phyloP scores from a whole-genome alignment of 2,888 invertebrate genomes.

The Drosophila mettleri region DNA sequence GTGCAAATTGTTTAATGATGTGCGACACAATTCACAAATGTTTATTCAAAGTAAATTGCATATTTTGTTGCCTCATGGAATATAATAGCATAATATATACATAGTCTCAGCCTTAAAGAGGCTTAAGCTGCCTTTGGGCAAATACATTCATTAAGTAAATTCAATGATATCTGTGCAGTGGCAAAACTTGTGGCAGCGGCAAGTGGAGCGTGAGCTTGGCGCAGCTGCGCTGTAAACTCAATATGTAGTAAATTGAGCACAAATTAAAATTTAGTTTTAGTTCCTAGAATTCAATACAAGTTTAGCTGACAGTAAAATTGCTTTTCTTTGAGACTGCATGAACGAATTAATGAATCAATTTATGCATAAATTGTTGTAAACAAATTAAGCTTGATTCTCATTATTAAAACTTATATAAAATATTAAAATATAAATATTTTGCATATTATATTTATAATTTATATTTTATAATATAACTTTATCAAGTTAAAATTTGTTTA shows the following conservation, averaged over 20 bases:
- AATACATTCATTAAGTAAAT: neutral
- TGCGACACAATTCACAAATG: slow-evolving; percentile 15
- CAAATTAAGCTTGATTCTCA: too few species aligned
- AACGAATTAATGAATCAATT: too few species aligned
- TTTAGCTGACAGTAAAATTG: too few species aligned
- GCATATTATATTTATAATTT: too few species aligned
- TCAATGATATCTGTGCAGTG: too few species aligned
- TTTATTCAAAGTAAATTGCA: slow-evolving; percentile 1
- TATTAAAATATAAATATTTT: too few species aligned
- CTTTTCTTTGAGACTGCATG: too few species aligned
- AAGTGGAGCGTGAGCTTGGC: neutral
- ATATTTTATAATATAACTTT: too few species aligned
- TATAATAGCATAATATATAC: neutral
- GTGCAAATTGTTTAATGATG: slow-evolving; percentile 36
- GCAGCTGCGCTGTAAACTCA: neutral
- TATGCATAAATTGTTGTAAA: too few species aligned
- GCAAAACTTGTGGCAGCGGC: neutral
- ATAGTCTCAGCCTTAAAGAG: neutral
- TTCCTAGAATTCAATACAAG: too few species aligned
- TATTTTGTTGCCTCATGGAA: neutral
- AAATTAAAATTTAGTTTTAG: neutral
- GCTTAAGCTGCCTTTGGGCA: neutral
- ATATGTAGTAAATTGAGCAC: neutral
- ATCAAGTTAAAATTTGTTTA: too few species aligned
- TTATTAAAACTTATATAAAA: too few species aligned